phyloP scores from a whole-genome alignment of 37 sponge, comb jelly and placozoan species.

The Tethya wilhelma region DNA sequence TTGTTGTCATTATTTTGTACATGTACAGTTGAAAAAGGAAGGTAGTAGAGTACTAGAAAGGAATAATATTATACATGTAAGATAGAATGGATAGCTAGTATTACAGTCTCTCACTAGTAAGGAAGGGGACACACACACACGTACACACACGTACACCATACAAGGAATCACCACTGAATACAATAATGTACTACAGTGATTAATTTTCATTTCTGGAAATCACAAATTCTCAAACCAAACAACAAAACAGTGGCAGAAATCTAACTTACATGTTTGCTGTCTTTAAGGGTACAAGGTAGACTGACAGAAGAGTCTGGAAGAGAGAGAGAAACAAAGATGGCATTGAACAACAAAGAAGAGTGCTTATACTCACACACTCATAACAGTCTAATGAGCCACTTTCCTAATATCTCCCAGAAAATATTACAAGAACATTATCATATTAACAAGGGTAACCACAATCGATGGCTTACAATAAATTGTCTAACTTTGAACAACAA shows the following conservation, averaged over 20 bases:
- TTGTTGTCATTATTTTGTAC: no score
- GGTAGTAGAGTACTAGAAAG: background rate
- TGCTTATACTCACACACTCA: no score
- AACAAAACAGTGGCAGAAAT: background rate
- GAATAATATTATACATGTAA: background rate
- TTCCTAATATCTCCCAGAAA: background rate
- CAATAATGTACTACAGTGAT: no score
- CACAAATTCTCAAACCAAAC: no score
- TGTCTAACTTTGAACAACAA: background rate
- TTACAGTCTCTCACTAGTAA: background rate
- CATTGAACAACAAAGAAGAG: background rate
- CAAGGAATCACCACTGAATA: no score
- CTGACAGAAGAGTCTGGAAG: constrained; percentile 59
- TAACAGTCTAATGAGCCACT: no score
- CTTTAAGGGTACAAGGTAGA: constrained; percentile 68
- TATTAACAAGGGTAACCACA: background rate
- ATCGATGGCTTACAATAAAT: background rate
- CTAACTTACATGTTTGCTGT: constrained; percentile 69
- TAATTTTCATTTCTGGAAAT: no score
- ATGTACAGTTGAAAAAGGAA: constrained; percentile 30
- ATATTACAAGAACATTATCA: background rate
- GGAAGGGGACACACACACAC: constrained; percentile 2
- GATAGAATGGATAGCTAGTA: background rate
- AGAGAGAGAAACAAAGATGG: no score
- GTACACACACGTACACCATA: constrained; percentile 29